phyloP scores from a whole-genome alignment of 1,140 invertebrate genomes.

The Copidosoma floridanum region DNA sequence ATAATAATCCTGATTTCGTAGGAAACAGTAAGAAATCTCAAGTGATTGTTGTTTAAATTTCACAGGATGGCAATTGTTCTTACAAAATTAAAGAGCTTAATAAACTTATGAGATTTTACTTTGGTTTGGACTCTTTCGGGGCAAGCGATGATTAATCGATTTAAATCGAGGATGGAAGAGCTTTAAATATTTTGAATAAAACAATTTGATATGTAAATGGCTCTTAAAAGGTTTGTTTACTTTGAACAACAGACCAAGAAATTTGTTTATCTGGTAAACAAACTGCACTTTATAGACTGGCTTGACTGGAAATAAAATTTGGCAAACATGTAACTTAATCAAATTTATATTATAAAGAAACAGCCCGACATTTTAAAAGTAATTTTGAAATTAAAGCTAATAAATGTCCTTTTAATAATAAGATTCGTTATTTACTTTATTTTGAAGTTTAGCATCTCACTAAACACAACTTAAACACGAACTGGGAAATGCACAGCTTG shows the following conservation, averaged over 20 bases:
- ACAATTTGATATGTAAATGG: conserved; percentile 1
- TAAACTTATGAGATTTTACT: conserved; percentile 10
- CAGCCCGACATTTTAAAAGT: conserved; percentile 13
- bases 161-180: neutral
- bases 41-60: no score
- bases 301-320: neutral
- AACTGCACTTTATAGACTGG: neutral
- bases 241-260: conserved; percentile 13
- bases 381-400: conserved; percentile 22
- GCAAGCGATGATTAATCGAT: neutral
- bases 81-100: neutral
- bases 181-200: conserved; percentile 2
- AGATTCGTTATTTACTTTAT: conserved; percentile 36
- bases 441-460: conserved; percentile 32
- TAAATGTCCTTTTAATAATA: neutral
- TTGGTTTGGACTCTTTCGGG: conserved; percentile 17
- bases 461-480: no score
- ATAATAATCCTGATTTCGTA: no score
- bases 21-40: no score
- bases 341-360: no score
- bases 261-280: neutral
- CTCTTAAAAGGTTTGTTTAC: conserved; percentile 26
- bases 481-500: conserved; percentile 17
- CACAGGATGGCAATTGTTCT: no score
- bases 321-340: conserved; percentile 19